Evolutionary conservation across 2,113 vertebrate genomes (phyloP), one percentile per base, ranked within the genome.

Genomic region (Saccopteryx bilineata): DNA sequence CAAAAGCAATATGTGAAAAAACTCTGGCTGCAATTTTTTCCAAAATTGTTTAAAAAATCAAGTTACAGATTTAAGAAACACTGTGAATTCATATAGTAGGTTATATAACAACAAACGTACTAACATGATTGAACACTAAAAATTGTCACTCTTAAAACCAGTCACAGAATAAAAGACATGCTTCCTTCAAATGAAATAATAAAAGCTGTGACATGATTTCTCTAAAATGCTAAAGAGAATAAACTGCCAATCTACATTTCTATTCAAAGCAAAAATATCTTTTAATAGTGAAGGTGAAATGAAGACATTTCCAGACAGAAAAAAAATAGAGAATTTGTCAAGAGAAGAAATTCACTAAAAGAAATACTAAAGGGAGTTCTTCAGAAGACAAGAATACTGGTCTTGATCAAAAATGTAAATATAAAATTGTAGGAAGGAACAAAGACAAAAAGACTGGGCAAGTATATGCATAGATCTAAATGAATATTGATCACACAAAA

Each of bases 221-320:
- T 86, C 61, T 26, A 48, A 92, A 78, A 31, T 48, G 5, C 31
- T 79, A 54, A 90, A 72, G 11, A 79, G 54, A 87, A 72, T 81
- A 87, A 71, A 89, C 5, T 91, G 72, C 23, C 78, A 92, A 80
- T 23, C 23, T 52, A 66, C 28, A 91, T 95, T 87, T 93, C 39
- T 88, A 13, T 68, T 68, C 13, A 89, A 86, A 92, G 9, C 65
- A 88, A 93, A 94, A 93, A 68, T 26, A 79, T 48, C 13, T 79
- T 91, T 87, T 48, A 82, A 74, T 78, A 94, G 8, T 60, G 26
- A 82, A 78, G 23, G n/a, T 71, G 84, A 91, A 85, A 96, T 81
- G 71, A 96, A 92, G 61, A 76, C 65, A 96, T 76, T 96, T 90
- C 24, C 11, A 82, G 33, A 71, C 18, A 63, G 76, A 65, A 79